A percentile compares a stretch with the other conserved stretches of the same genome.
These are phyloP conservation scores for Chironomus striatipennis DNA, from an alignment of 1,140 invertebrate genomes.

Conservation along the genomic window DNA sequence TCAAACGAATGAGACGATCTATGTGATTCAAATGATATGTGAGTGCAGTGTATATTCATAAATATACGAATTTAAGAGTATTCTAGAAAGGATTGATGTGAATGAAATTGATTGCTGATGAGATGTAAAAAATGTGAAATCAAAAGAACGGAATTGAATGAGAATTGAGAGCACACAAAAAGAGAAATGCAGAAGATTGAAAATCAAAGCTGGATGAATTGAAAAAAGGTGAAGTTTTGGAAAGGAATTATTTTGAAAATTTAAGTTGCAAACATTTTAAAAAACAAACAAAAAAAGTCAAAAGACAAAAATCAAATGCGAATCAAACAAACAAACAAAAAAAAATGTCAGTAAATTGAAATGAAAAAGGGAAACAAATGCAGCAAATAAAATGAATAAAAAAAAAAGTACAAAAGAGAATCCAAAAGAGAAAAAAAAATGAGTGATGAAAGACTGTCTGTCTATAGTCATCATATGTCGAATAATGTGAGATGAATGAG, in stretches of 20 bases:
- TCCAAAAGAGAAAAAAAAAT: not conserved
- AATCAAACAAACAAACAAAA: too few species aligned
- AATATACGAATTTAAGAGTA: not conserved
- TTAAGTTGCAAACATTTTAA: too few species aligned
- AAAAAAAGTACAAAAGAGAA: not conserved
- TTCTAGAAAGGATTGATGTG: not conserved
- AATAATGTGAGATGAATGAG: slow-evolving; percentile 16
- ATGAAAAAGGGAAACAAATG: too few species aligned
- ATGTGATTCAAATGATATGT: too few species aligned
- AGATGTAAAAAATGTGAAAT: not conserved
- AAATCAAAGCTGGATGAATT: too few species aligned
- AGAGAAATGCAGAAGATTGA: not conserved
- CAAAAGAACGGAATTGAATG: not conserved
- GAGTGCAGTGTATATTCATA: too few species aligned
- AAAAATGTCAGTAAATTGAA: too few species aligned
- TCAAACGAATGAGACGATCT: not conserved
- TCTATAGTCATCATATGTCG: slow-evolving; percentile 23
- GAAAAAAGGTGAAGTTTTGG: too few species aligned
- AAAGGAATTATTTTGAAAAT: too few species aligned
- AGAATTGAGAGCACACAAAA: not conserved
- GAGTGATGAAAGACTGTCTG: slow-evolving; percentile 23
- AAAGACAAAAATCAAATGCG: too few species aligned
- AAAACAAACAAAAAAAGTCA: too few species aligned
- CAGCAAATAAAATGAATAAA: not conserved
- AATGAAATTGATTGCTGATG: not conserved